phyloP scores from a whole-genome alignment of 2,113 vertebrate genomes.

The Elanus axillaris region DNA sequence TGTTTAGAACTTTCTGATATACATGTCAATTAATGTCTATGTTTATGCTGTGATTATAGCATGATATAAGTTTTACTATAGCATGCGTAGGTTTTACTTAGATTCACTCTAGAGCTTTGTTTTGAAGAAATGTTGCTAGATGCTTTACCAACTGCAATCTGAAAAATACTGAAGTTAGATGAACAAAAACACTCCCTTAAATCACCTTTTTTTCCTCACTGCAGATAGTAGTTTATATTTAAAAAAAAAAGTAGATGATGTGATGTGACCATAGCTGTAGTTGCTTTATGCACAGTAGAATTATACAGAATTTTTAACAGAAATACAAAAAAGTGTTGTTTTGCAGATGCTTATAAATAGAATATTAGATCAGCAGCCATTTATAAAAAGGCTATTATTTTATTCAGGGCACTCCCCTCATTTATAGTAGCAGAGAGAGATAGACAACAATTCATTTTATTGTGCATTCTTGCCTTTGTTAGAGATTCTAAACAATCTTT shows the following conservation, averaged over 20 bases:
- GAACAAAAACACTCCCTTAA: background rate
- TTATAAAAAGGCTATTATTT: slow-evolving; percentile 42
- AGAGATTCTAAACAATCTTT: background rate
- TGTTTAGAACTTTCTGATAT: background rate
- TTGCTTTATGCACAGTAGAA: slow-evolving; percentile 17
- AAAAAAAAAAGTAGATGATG: background rate
- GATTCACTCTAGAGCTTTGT: background rate
- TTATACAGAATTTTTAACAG: slow-evolving; percentile 5
- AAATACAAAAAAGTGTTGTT: background rate
- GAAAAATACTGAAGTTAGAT: background rate
- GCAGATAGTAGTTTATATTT: background rate
- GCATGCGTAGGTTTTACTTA: background rate
- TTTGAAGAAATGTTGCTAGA: background rate
- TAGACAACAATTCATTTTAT: slow-evolving; percentile 16
- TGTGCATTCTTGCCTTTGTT: slow-evolving; percentile 12
- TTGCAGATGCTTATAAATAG: slow-evolving; percentile 34
- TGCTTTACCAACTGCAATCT: background rate
- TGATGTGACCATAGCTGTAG: background rate
- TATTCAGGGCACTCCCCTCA: background rate
- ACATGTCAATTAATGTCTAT: background rate
- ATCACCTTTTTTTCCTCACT: slow-evolving; percentile 12
- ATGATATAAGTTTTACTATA: background rate
- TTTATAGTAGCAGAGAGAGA: slow-evolving; percentile 1
- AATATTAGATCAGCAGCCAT: slow-evolving; percentile 34
- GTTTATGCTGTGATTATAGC: background rate